Conservation (phyloP, 2,113 vertebrate species). For the Sisor rabdophorus region DNA sequence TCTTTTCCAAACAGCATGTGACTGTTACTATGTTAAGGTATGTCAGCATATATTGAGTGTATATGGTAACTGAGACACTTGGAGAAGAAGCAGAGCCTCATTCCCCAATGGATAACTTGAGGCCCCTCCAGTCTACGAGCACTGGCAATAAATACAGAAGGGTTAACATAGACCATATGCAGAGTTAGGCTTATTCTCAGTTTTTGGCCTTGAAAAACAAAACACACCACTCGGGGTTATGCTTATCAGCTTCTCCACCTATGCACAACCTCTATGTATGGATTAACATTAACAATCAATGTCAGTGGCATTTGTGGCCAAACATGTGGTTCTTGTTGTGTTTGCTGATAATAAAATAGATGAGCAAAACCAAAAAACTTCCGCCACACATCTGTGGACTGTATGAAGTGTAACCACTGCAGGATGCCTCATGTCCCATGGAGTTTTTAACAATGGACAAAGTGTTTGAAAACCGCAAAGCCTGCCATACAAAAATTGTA, state of each 20-base stretch:
- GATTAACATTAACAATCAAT: constrained; percentile 34
- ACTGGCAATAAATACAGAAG: constrained; percentile 49
- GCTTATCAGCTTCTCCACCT: not conserved
- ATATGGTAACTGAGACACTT: constrained; percentile 22
- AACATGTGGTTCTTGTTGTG: constrained; percentile 51
- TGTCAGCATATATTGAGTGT: constrained; percentile 24
- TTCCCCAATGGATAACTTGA: constrained; percentile 36
- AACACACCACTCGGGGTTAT: constrained; percentile 9
- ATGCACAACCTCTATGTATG: constrained; percentile 16
- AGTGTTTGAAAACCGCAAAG: constrained; percentile 12
- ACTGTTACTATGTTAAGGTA: constrained; percentile 3
- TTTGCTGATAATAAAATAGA: constrained; percentile 31
- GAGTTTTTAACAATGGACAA: constrained; percentile 2
- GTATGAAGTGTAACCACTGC: not conserved
- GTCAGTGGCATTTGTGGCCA: constrained; percentile 39
- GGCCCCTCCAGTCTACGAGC: constrained; percentile 23
- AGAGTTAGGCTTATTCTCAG: not conserved
- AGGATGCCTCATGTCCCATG: not conserved
- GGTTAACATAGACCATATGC: constrained; percentile 51
- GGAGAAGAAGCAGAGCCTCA: constrained; percentile 12
- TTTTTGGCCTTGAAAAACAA: constrained; percentile 13
- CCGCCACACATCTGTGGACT: constrained; percentile 20
- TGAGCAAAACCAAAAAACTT: constrained; percentile 25
- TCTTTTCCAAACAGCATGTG: not conserved
- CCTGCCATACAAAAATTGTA: not conserved